A percentile compares a stretch with the other conserved stretches of the same genome.
Evolutionary conservation across 2,113 vertebrate genomes (phyloP).

Genomic region (Gymnarchus niloticus): DNA sequence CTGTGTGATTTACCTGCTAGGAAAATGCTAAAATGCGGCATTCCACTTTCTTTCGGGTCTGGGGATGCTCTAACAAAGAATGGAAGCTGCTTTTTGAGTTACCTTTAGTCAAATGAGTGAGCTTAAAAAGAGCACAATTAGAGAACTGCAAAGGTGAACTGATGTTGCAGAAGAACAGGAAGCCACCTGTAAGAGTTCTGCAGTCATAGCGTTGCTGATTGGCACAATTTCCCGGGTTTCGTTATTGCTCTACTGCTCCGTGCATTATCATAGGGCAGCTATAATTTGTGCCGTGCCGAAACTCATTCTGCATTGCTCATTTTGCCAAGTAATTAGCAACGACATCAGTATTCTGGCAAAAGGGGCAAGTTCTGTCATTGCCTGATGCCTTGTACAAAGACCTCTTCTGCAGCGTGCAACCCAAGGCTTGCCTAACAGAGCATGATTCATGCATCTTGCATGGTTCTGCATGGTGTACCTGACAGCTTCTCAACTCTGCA

Average conservation of each 20-base stretch:
- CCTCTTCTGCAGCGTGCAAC: background rate
- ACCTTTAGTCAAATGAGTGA: no score
- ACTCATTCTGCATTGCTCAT: conserved; percentile 15
- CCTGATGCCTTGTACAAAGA: background rate
- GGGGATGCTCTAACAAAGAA: background rate
- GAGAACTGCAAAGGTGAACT: no score
- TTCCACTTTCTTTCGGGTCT: background rate
- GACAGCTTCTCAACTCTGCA: background rate
- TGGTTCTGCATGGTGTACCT: background rate
- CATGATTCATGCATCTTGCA: no score
- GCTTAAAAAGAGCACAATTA: no score
- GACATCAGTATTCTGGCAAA: conserved; percentile 10
- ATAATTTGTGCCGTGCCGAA: background rate
- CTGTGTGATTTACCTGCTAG: no score
- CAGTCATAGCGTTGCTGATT: no score
- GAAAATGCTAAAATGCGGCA: background rate
- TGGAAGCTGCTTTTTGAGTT: background rate
- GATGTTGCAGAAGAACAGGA: no score
- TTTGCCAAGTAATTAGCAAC: conserved; percentile 15
- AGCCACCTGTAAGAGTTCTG: no score
- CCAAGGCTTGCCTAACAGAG: background rate
- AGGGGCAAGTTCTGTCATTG: conserved; percentile 7
- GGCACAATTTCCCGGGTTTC: background rate
- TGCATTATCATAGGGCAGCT: background rate
- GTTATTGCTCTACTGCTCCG: background rate